Evolutionary conservation across 1,140 invertebrate species (phyloP), one percentile per base, ranked within the genome.

Genomic region (Apis laboriosa): DNA sequence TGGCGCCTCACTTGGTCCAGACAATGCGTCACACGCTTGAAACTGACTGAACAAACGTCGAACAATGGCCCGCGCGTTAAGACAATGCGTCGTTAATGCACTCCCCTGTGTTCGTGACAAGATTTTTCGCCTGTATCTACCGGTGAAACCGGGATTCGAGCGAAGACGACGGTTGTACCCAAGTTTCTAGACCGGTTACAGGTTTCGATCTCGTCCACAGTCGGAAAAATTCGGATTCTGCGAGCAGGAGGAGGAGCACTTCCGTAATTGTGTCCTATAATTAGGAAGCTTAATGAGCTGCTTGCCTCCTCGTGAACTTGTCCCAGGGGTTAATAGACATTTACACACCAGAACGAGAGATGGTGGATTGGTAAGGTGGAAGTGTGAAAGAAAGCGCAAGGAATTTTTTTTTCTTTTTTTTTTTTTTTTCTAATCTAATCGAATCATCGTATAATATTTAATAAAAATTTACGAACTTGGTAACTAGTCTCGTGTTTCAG

Each of bases 51-150:
- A 84, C 74, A 81, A 84, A 88, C 74, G 81, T 79, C 68, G 64
- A 88, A 88, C 86, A 84, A 88, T 88, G 64, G 61, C 72, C 76
- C 70, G 28, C 21, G 66, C 74, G 74, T 81, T 88, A 88, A 88
- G 43, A 88, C 83, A 88, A 88, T 88, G 75, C 86, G 76, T 87
- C 86, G 86, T 88, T 88, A 88, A 87, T 77, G 86, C 80, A 24
- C 67, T 87, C 55, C 53, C 66, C 56, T 28, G 78, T 61, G 70
- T 55, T 61, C 71, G 79, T 72, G 75, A 77, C 64, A 53, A 15
- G 61, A 87, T 84, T 88, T 70, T 85, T 19, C 49, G 58, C 15
- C 28, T 58, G 49, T 28, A 56, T n/a, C 34, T n/a, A 61, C 58
- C 68, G 79, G 68, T 70, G n/a, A 58, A 71, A 83, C 61, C 71